phyloP scores from a whole-genome alignment of 2,113 vertebrate species.

The Martes martes region DNA sequence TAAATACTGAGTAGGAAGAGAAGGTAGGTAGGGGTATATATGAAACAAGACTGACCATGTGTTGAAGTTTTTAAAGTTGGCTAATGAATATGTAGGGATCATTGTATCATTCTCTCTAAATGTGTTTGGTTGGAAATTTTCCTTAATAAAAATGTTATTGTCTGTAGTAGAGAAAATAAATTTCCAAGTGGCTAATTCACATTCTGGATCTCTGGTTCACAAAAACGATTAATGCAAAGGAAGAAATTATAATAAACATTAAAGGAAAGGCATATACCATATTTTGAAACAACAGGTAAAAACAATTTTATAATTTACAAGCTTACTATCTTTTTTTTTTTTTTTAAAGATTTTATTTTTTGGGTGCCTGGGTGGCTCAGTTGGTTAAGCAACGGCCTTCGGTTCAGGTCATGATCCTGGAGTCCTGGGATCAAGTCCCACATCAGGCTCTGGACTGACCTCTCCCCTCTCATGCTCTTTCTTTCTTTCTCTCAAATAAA shows the following conservation, averaged over 20 bases:
- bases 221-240: not conserved
- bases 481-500: too few species aligned
- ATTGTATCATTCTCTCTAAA: not conserved
- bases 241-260: not conserved
- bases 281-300: not conserved
- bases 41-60: not conserved
- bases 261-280: not conserved
- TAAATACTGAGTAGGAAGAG: not conserved
- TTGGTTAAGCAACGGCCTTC: too few species aligned
- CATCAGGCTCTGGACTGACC: too few species aligned
- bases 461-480: too few species aligned
- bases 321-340: not conserved
- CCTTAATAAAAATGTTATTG: not conserved
- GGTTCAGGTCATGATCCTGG: too few species aligned
- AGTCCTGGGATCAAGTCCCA: too few species aligned
- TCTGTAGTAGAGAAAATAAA: slow-evolving; percentile 14
- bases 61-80: not conserved
- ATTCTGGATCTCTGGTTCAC: not conserved
- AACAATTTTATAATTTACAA: not conserved
- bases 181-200: not conserved
- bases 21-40: not conserved
- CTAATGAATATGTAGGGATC: not conserved
- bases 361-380: too few species aligned
- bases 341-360: too few species aligned
- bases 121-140: not conserved